Evolutionary conservation across 2,888 invertebrate species (phyloP).

Genomic region (Drosophila subsilvestris): DNA sequence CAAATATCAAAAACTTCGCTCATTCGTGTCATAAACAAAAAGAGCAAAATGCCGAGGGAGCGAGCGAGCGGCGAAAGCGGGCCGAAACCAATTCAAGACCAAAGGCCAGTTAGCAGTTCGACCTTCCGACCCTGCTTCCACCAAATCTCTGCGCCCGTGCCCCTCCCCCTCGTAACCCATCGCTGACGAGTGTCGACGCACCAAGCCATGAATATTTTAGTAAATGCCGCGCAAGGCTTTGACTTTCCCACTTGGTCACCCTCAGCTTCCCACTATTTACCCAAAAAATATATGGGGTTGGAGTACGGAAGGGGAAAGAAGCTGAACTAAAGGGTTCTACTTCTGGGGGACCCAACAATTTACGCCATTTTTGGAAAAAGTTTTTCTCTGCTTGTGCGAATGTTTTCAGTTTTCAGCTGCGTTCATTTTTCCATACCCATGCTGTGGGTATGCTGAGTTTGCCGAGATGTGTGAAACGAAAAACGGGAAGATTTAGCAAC

Average conservation of each 20-base stretch:
- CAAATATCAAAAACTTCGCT: conserved; percentile 77
- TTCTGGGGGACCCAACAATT: conserved; percentile 62
- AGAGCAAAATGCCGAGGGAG: conserved; percentile 48
- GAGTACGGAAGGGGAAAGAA: background rate
- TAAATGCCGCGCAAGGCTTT: conserved; percentile 75
- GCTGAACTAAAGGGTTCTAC: conserved; percentile 21
- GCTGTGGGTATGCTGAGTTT: background rate
- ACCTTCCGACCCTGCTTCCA: background rate
- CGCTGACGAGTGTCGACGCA: conserved; percentile 64
- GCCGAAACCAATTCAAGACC: conserved; percentile 47
- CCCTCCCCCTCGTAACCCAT: background rate
- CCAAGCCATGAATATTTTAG: conserved; percentile 77
- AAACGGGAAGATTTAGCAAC: background rate
- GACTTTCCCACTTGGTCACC: conserved; percentile 72
- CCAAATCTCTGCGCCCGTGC: background rate
- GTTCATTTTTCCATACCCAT: conserved; percentile 47
- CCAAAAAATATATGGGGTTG: conserved; percentile 24
- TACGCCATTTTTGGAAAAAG: conserved; percentile 68
- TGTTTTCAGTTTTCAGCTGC: conserved; percentile 52
- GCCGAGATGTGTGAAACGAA: background rate
- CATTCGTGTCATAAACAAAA: conserved; percentile 67
- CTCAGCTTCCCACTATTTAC: conserved; percentile 50
- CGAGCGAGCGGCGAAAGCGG: conserved; percentile 5
- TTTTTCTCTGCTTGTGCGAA: conserved; percentile 31
- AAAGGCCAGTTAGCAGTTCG: conserved; percentile 53